Percentiles rank a stretch among this genome's conserved stretches.
These are phyloP conservation scores for Penelope pileata DNA, from an alignment of 2,113 vertebrate species.

Conservation along the genomic window DNA sequence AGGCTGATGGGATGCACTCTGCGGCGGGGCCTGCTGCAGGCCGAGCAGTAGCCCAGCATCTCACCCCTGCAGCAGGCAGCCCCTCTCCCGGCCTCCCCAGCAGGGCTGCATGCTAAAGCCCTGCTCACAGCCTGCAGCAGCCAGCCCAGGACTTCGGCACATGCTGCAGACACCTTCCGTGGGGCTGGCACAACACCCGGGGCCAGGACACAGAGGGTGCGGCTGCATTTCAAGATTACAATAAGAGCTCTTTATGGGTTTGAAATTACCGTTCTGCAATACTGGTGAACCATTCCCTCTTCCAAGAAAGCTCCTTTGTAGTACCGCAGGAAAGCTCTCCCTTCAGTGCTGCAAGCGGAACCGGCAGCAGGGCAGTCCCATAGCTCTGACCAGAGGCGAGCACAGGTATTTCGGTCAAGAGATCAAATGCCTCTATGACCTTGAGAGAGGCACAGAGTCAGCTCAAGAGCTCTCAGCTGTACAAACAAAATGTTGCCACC, in stretches of 20 bases:
- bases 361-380: not conserved
- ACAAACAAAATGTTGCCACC: constrained; percentile 18
- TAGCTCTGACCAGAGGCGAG: not conserved
- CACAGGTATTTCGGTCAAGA: not conserved
- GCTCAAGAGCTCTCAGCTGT: not conserved
- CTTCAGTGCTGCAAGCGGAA: not conserved
- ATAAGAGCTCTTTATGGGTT: not conserved
- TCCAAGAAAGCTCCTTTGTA: constrained; percentile 8
- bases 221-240: not conserved
- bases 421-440: not conserved
- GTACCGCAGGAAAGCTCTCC: not conserved
- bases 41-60: not conserved
- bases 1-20: fast-evolving
- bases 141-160: not conserved
- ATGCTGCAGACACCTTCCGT: not conserved
- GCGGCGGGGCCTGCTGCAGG: fast-evolving
- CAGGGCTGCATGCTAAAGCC: fast-evolving
- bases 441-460: not conserved
- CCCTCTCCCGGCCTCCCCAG: not conserved
- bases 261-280: not conserved
- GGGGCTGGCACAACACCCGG: not conserved
- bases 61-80: not conserved
- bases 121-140: not conserved
- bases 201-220: not conserved
- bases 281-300: not conserved